Evolutionary conservation across 2,797 vertebrate species (phyloP), one percentile per base, ranked within the genome.

Genomic region (Diglossa cyanea): DNA sequence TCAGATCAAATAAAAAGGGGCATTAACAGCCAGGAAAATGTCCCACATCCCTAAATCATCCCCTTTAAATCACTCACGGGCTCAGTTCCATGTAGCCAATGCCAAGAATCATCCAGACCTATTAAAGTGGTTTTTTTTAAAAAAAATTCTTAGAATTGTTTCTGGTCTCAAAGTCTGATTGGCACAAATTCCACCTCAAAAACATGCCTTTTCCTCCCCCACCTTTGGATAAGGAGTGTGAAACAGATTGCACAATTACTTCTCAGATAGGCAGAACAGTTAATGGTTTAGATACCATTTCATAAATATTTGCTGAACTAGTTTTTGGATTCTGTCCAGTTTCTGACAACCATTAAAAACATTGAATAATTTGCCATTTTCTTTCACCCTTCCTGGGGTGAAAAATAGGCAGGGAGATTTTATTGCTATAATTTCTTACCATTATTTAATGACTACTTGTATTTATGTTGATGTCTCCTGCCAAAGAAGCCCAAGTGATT

Each of bases 221-320:
- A 92, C 33, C 89, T 83, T 78, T 90, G 82, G 61, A 58, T 70
- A 66, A 93, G 47, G 62, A 93, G 53, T 16, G 83, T 2, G 13
- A 88, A 89, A 81, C 85, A 94, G 74, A 91, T 91, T 96, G 95
- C 91, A 81, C 84, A 92, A 92, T 68, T 86, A 37, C 68, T 75
- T 80, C 82, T 77, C 84, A 86, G 92, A 95, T 88, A 93, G 93
- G 91, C 47, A 72, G 91, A 91, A 88, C 75, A 80, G 79, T 91
- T 90, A 95, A 95, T 93, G 85, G 82, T 81, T 94, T 95, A 90
- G 82, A 93, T 83, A 88, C 58, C 21, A 3, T 95, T 94, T 90
- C 73, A 96, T 92, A 93, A 97, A 90, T 96, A 96, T 88, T 97
- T 96, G 87, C 85, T 95, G 94, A 96, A 93, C 53, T 60, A 55